phyloP scores from a whole-genome alignment of 2,797 vertebrate species.

The Phrynocephalus vlangalii region DNA sequence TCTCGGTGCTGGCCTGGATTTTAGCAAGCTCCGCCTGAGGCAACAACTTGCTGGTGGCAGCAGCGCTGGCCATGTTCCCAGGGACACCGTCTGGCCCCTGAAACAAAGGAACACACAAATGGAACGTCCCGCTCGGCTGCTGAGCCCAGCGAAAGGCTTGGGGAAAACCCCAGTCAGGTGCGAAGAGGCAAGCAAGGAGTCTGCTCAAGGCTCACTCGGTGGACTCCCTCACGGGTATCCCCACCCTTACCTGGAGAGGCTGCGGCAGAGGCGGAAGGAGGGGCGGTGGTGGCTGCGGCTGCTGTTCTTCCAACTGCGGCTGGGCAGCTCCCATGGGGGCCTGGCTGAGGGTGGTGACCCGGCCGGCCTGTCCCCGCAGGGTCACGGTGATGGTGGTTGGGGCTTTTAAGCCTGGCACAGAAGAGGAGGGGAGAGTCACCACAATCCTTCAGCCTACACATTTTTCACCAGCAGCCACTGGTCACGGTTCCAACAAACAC shows the following conservation, averaged over 20 bases:
- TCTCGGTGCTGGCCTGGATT: slow-evolving; percentile 45
- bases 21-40: slow-evolving; percentile 56
- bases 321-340: slow-evolving; percentile 72
- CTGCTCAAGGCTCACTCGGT: no score
- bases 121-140: no score
- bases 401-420: slow-evolving; percentile 86
- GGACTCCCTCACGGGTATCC: no score
- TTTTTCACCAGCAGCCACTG: no score
- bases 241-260: slow-evolving; percentile 68
- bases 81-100: slow-evolving; percentile 55
- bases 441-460: no score
- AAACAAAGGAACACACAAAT: not conserved
- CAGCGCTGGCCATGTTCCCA: slow-evolving; percentile 38
- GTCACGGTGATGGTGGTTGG: slow-evolving; percentile 94
- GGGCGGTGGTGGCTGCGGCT: slow-evolving; percentile 43
- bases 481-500: no score
- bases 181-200: no score
- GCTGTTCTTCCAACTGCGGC: slow-evolving; percentile 70
- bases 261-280: slow-evolving; percentile 26
- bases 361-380: slow-evolving; percentile 86
- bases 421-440: fast-evolving
- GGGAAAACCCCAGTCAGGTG: no score
- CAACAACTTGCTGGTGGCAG: slow-evolving; percentile 63
- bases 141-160: no score
- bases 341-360: slow-evolving; percentile 82